These are phyloP conservation scores for Gavia stellata DNA, from an alignment of 2,113 vertebrate species.

Conservation along the genomic window DNA sequence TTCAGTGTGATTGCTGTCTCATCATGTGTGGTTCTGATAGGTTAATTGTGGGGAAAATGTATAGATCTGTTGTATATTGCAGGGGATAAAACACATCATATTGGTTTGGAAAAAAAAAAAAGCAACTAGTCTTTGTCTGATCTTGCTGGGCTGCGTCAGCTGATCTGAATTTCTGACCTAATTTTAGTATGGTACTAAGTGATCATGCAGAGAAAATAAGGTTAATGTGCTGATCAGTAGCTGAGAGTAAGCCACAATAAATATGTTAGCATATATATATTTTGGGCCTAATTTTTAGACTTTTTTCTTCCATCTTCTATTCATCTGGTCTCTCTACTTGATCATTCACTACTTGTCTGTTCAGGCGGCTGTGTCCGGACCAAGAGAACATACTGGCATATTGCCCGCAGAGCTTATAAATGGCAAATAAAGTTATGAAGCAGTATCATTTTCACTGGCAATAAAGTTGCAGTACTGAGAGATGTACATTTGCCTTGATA, in stretches of 20 bases:
- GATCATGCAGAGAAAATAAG: conserved; percentile 65
- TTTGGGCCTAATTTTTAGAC: neutral
- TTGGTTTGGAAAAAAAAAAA: neutral
- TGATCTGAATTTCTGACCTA: conserved; percentile 79
- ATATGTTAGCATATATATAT: neutral
- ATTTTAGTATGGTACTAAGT: conserved; percentile 63
- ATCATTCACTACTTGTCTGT: neutral
- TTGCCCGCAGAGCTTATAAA: neutral
- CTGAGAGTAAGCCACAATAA: conserved; percentile 38
- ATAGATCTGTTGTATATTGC: neutral
- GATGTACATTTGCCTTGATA: neutral
- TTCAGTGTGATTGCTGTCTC: neutral
- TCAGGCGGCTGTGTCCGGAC: neutral
- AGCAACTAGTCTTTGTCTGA: conserved; percentile 35
- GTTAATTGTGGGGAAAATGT: conserved; percentile 38
- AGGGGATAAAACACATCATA: neutral
- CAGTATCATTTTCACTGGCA: neutral
- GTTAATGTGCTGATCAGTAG: conserved; percentile 65
- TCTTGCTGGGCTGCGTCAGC: conserved; percentile 55
- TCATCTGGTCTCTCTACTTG: neutral
- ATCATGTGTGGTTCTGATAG: neutral
- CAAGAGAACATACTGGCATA: neutral
- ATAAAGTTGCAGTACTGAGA: neutral
- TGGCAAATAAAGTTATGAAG: neutral
- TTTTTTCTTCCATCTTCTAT: neutral